Evolutionary conservation across 2,888 invertebrate genomes (phyloP), one percentile per base, ranked within the genome.

Genomic region (Amphipyra tragopoginis): DNA sequence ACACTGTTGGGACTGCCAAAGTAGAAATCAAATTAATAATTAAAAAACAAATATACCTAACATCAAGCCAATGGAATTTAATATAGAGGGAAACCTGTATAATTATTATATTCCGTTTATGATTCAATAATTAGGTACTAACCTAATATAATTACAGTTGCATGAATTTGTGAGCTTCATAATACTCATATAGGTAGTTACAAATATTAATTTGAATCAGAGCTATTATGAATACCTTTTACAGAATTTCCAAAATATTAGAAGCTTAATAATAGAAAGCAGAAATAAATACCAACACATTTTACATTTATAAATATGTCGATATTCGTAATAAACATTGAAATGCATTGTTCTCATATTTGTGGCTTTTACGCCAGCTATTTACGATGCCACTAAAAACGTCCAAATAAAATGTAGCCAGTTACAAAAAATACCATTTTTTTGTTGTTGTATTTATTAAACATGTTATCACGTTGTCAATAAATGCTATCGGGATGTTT

Each of bases 401-500:
- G 38, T 53, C 43, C 1, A 39, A 61, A 65, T 50, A 51, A 68
- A 75, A 67, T 49, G 34, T 61, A 42, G 11, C 47, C 34, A 36
- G 14, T 29, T 14, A 14, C 7, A 21, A 44, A 56, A 33, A 52
- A 40, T 10, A n/a, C 0, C 2, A 4, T 6, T 47, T 50, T 62
- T 43, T 64, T 57, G 14, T 51, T 51, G 13, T 42, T 50, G 51
- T 33, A 26, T 15, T n/a, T 55, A 48, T 62, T 59, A 56, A 62
- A 56, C 34, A 14, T 59, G 54, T 74, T 79, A 77, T 79, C 75
- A 67, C 56, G 59, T 62, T 73, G 72, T 79, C 69, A 72, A 78
- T 78, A 75, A 77, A 75, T 77, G 58, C 8, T 67, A 75, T 80
- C 60, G 61, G 62, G 7, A 57, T 75, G 57, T 72, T 77, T 80